phyloP scores from a whole-genome alignment of 1,140 invertebrate genomes.

The Sycophila sp. region DNA sequence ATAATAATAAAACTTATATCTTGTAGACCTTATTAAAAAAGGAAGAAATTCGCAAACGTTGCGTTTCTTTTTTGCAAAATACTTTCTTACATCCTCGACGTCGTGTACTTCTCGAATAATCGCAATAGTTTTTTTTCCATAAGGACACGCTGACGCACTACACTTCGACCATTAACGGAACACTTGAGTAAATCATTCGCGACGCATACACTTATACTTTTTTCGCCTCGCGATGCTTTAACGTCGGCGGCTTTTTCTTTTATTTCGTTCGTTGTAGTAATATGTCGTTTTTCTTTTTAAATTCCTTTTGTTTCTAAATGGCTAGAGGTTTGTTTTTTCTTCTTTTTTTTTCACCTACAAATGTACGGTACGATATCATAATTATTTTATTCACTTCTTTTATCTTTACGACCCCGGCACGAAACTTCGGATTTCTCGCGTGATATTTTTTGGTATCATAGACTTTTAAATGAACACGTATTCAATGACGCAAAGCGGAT shows the following conservation, averaged over 20 bases:
- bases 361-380: constrained; percentile 10
- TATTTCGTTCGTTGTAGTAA: constrained; percentile 29
- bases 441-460: background rate
- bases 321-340: constrained; percentile 7
- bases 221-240: background rate
- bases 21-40: too few relatives aligned
- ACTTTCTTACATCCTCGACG: background rate
- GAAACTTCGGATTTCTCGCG: background rate
- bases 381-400: background rate
- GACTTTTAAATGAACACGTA: background rate
- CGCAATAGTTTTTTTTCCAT: constrained; percentile 31
- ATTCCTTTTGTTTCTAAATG: constrained; percentile 5
- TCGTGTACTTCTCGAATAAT: background rate
- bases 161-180: background rate
- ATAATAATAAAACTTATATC: too few relatives aligned
- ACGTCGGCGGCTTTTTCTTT: background rate
- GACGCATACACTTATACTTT: constrained; percentile 1
- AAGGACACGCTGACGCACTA: constrained; percentile 12
- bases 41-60: too few relatives aligned
- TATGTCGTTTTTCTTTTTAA: constrained; percentile 17
- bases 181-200: background rate
- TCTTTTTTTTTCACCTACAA: too few relatives aligned
- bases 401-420: background rate
- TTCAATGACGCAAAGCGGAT: too few relatives aligned
- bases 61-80: constrained; percentile 11